phyloP scores from a whole-genome alignment of 1,140 invertebrate genomes.

The Oncopodura yosiiana region DNA sequence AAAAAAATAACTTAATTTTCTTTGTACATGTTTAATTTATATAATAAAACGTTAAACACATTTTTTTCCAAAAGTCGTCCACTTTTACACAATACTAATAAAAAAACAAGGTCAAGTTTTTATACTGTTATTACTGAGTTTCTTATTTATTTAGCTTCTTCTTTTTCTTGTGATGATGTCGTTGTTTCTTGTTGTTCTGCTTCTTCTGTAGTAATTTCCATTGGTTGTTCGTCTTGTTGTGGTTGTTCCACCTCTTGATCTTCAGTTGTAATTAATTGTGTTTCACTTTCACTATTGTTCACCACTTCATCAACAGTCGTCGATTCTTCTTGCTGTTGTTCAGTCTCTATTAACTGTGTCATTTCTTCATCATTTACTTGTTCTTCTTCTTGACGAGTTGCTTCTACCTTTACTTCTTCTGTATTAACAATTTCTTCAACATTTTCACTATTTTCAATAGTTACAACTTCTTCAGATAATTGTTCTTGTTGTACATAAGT shows the following conservation, averaged over 20 bases:
- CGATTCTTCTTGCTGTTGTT: neutral
- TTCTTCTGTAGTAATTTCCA: neutral
- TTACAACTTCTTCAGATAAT: neutral
- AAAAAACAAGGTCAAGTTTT: too few relatives aligned
- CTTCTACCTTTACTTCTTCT: neutral
- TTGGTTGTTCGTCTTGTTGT: neutral
- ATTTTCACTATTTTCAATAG: too few relatives aligned
- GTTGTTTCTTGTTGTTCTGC: slow-evolving; percentile 4
- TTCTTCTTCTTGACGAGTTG: neutral
- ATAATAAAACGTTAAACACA: too few relatives aligned
- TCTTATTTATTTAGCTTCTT: too few relatives aligned
- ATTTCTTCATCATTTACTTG: neutral
- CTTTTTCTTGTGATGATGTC: neutral
- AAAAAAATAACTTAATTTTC: too few relatives aligned
- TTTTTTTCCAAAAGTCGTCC: too few relatives aligned
- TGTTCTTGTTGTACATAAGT: slow-evolving; percentile 3
- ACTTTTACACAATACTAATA: too few relatives aligned
- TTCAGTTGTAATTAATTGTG: slow-evolving; percentile 9
- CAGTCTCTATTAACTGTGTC: neutral
- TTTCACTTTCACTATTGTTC: slow-evolving; percentile 2
- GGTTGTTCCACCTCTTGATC: slow-evolving; percentile 13
- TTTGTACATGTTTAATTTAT: too few relatives aligned
- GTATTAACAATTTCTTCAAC: neutral
- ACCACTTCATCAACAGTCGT: slow-evolving; percentile 1
- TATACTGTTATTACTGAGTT: too few relatives aligned